A percentile compares a stretch with the other conserved stretches of the same genome.
Evolutionary conservation across 2,113 vertebrate genomes (phyloP).

Genomic region (Atlantisia rogersi): DNA sequence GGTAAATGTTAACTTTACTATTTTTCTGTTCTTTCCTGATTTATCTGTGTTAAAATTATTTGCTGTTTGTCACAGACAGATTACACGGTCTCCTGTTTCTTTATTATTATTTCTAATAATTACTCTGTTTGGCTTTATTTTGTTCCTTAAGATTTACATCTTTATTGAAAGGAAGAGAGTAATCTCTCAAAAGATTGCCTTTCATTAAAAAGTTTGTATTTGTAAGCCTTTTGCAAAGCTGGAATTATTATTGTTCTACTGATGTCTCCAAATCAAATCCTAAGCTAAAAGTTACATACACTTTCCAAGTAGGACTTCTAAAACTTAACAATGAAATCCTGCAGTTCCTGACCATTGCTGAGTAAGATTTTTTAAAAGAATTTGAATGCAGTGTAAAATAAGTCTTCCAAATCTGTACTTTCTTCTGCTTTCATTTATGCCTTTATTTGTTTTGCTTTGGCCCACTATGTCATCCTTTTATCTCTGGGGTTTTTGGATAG

Average conservation of each 20-base stretch:
- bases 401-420: background rate
- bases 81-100: background rate
- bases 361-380: background rate
- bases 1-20: background rate
- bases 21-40: background rate
- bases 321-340: background rate
- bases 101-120: background rate
- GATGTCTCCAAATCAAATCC: background rate
- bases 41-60: background rate
- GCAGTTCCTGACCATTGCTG: background rate
- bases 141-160: background rate
- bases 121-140: background rate
- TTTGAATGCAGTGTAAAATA: background rate
- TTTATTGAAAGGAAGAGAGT: background rate
- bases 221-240: background rate
- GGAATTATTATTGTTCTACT: background rate
- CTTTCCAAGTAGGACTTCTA: background rate
- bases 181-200: background rate
- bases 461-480: background rate
- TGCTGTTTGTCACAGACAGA: background rate
- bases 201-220: background rate
- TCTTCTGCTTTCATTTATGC: background rate
- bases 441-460: background rate
- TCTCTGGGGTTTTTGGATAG: rapidly evolving
- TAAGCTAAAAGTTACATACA: background rate